Conservation (phyloP, 2,888 invertebrate species). For the Epinotia nisella region DNA sequence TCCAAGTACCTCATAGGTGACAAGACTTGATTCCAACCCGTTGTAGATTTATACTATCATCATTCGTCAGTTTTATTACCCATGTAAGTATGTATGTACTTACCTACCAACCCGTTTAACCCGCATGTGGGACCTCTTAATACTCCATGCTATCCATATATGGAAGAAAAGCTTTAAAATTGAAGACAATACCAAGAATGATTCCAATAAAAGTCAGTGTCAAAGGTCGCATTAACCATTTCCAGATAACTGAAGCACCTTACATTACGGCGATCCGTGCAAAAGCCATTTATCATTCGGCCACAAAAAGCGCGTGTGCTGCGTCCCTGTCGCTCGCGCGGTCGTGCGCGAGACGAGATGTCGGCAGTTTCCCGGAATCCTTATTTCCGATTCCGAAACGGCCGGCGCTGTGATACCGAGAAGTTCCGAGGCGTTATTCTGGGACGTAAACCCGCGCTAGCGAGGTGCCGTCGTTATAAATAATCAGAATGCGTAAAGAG, state of each 20-base stretch:
- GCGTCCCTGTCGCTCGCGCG: constrained; percentile 61
- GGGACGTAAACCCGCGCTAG: constrained; percentile 57
- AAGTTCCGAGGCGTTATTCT: constrained; percentile 79
- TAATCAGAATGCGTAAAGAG: constrained; percentile 75
- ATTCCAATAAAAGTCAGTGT: constrained; percentile 37
- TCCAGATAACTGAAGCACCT: constrained; percentile 39
- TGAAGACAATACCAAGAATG: constrained; percentile 36
- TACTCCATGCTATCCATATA: neutral
- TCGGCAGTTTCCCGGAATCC: constrained; percentile 78
- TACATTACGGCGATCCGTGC: constrained; percentile 40
- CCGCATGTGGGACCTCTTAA: neutral
- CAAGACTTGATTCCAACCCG: neutral
- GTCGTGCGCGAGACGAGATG: constrained; percentile 59
- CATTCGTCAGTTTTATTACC: neutral
- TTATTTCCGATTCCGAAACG: constrained; percentile 83
- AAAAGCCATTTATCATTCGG: constrained; percentile 44
- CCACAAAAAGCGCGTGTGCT: constrained; percentile 45
- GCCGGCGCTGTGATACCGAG: constrained; percentile 75
- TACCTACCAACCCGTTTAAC: neutral
- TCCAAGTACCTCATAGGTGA: neutral
- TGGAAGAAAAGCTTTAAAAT: constrained; percentile 17
- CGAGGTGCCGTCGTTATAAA: constrained; percentile 68
- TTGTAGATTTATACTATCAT: constrained; percentile 2
- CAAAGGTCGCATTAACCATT: constrained; percentile 43
- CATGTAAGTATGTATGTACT: neutral